Evolutionary conservation across 2,888 invertebrate genomes (phyloP).

Genomic region (Epinotia bilunana): DNA sequence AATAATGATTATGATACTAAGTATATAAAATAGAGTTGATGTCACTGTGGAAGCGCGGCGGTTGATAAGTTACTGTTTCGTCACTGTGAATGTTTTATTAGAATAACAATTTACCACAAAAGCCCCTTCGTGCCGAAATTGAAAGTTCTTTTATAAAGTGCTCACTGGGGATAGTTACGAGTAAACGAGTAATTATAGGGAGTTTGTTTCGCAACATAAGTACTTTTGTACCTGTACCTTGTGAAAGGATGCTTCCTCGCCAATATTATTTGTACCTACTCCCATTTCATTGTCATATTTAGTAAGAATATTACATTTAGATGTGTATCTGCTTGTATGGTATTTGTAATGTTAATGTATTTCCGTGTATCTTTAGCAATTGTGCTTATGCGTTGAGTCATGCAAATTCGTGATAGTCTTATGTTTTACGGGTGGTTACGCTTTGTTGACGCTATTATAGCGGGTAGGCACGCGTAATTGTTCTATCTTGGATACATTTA

Average conservation of each 20-base stretch:
- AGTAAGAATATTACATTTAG: too few relatives aligned
- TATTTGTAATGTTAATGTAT: too few relatives aligned
- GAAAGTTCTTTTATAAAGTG: background rate
- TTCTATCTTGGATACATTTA: too few relatives aligned
- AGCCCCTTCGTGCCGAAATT: background rate
- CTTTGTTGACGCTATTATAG: too few relatives aligned
- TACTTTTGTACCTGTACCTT: background rate
- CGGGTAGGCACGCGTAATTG: too few relatives aligned
- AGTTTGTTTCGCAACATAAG: background rate
- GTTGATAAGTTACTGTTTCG: constrained; percentile 33
- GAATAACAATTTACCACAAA: constrained; percentile 1
- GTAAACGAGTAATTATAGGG: background rate
- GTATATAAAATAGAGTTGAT: constrained; percentile 32
- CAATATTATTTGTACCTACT: background rate
- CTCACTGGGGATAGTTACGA: background rate
- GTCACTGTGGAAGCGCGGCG: constrained; percentile 26
- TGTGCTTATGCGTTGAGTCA: too few relatives aligned
- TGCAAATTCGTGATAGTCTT: too few relatives aligned
- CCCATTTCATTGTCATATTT: too few relatives aligned
- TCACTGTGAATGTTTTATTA: constrained; percentile 12
- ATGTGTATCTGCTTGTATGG: too few relatives aligned
- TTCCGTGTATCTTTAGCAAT: too few relatives aligned
- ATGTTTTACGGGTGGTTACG: too few relatives aligned
- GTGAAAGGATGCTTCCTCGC: background rate
- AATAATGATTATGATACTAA: constrained; percentile 25